These are phyloP conservation scores for Danaus melanippus DNA, from an alignment of 1,140 invertebrate genomes.

Conservation along the genomic window DNA sequence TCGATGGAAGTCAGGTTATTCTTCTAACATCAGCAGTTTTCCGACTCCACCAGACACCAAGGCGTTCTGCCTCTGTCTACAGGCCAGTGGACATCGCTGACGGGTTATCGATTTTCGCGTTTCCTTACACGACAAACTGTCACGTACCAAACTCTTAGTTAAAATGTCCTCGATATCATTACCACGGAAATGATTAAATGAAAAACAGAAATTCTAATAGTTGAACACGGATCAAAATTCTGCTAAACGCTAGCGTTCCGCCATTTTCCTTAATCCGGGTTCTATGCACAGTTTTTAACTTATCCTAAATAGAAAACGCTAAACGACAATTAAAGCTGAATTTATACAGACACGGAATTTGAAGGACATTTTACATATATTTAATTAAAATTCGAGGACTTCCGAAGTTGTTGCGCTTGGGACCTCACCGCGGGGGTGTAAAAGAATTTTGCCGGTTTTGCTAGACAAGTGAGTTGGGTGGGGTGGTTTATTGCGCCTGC, in stretches of 20 bases:
- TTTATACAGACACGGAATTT: constrained; percentile 33
- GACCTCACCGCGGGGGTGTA: constrained; percentile 51
- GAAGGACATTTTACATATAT: constrained; percentile 32
- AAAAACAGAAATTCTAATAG: constrained; percentile 8
- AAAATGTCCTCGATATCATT: constrained; percentile 31
- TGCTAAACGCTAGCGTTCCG: constrained; percentile 31
- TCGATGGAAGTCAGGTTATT: constrained; percentile 41
- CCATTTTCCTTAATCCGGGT: constrained; percentile 46
- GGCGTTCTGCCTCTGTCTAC: constrained; percentile 28
- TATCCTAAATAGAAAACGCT: constrained; percentile 39
- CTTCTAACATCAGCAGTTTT: constrained; percentile 53
- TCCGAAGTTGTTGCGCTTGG: constrained; percentile 56
- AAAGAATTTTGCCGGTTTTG: constrained; percentile 60
- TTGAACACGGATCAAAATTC: constrained; percentile 11
- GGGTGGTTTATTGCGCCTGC: constrained; percentile 52
- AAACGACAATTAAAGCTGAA: constrained; percentile 56
- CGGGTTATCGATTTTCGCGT: constrained; percentile 45
- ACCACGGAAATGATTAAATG: constrained; percentile 15
- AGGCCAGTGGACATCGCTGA: constrained; percentile 31
- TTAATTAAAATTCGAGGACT: constrained; percentile 29
- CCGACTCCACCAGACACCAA: constrained; percentile 29
- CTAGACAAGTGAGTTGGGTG: constrained; percentile 50
- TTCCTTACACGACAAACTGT: constrained; percentile 37
- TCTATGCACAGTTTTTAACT: constrained; percentile 17
- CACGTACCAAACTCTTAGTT: constrained; percentile 5